Evolutionary conservation across 2,113 vertebrate species (phyloP).

Genomic region (Montifringilla adamsi): DNA sequence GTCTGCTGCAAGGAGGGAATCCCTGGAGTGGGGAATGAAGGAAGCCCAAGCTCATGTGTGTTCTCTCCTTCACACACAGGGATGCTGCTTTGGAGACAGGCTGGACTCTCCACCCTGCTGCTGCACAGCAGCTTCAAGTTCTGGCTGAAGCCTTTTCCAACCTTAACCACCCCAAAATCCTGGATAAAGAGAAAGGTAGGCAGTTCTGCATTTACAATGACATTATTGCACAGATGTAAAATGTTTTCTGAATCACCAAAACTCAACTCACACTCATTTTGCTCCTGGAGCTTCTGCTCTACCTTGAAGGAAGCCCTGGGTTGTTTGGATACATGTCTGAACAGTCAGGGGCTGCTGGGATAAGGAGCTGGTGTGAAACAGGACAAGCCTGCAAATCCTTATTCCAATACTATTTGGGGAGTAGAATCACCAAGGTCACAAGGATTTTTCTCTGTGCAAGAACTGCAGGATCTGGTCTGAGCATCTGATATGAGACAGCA

Average conservation of each 20-base stretch:
- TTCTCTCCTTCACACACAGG: neutral
- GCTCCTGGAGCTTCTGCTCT: neutral
- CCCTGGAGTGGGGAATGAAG: fast-evolving
- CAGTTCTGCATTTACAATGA: neutral
- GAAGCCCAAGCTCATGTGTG: neutral
- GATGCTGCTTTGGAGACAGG: neutral
- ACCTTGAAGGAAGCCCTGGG: neutral
- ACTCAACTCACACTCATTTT: neutral
- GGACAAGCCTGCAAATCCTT: neutral
- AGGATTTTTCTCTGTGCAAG: neutral
- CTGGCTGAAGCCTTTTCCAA: neutral
- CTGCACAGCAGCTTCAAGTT: neutral
- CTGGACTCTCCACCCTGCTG: neutral
- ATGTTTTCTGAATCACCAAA: neutral
- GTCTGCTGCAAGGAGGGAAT: neutral
- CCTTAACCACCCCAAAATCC: neutral
- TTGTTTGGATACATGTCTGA: neutral
- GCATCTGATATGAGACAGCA: constrained; percentile 6
- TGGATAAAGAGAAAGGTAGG: neutral
- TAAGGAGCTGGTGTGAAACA: neutral
- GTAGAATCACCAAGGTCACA: neutral
- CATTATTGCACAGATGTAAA: neutral
- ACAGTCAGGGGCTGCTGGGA: neutral
- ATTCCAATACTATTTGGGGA: neutral
- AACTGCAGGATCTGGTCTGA: neutral